Conservation (phyloP, 1,140 invertebrate genomes). For the Propsilocerus akamusi region DNA sequence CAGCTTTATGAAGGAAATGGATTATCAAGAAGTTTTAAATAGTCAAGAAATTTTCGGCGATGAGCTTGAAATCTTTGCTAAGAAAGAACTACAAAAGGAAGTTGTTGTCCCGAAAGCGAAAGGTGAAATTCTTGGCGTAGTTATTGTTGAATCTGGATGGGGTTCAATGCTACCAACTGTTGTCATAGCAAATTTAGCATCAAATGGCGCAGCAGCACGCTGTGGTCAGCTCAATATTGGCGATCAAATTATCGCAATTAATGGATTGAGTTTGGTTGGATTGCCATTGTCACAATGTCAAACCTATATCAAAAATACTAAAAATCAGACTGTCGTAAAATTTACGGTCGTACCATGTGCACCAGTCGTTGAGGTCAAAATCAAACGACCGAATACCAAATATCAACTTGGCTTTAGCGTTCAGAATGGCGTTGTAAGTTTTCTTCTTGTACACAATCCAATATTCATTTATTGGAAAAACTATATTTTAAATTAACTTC, state of each 20-base stretch:
- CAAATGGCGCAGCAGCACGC: slow-evolving; percentile 83
- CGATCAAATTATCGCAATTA: slow-evolving; percentile 99
- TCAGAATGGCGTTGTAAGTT: slow-evolving; percentile 94
- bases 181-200: slow-evolving; percentile 93
- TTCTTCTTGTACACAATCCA: neutral
- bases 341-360: slow-evolving; percentile 97
- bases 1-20: slow-evolving; percentile 96
- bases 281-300: slow-evolving; percentile 94
- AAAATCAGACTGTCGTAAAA: slow-evolving; percentile 94
- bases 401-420: slow-evolving; percentile 99
- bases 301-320: slow-evolving; percentile 97
- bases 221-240: slow-evolving; percentile 98
- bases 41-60: slow-evolving; percentile 98
- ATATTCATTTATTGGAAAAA: neutral
- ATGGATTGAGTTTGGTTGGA: slow-evolving; percentile 94
- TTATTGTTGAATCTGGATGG: slow-evolving; percentile 99
- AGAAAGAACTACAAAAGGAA: slow-evolving; percentile 96
- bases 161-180: slow-evolving; percentile 98
- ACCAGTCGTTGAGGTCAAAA: slow-evolving; percentile 98
- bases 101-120: slow-evolving; percentile 97
- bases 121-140: slow-evolving; percentile 90
- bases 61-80: slow-evolving; percentile 95
- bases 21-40: slow-evolving; percentile 97
- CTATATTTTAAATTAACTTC: slow-evolving; percentile 9
- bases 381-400: slow-evolving; percentile 96